phyloP scores from a whole-genome alignment of 2,113 vertebrate genomes.

The Scophthalmus maximus region DNA sequence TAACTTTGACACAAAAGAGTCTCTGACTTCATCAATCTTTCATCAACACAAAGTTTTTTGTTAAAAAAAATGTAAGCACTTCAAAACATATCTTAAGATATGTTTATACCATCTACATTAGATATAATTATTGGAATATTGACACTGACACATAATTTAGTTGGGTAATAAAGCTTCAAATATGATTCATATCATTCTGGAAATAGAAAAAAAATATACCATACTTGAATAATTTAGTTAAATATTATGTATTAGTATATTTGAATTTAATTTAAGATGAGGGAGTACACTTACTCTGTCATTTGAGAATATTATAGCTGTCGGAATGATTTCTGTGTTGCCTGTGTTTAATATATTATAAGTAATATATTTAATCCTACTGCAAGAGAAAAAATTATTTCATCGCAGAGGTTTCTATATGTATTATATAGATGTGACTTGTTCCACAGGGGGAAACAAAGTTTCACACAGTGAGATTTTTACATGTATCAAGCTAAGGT shows the following conservation, averaged over 20 bases:
- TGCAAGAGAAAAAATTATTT: conserved; percentile 92
- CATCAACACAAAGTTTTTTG: too few species aligned
- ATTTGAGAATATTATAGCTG: conserved; percentile 82
- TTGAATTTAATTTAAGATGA: too few species aligned
- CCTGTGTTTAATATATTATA: conserved; percentile 96
- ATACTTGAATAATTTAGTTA: too few species aligned
- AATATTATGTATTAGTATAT: too few species aligned
- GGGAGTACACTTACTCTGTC: too few species aligned
- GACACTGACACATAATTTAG: conserved; percentile 19
- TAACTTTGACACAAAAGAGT: background rate
- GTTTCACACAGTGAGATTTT: conserved; percentile 97
- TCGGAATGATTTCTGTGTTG: conserved; percentile 88
- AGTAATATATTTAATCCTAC: conserved; percentile 97
- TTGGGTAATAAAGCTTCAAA: background rate
- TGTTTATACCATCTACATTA: background rate
- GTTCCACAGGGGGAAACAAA: conserved; percentile 83
- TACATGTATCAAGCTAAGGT: conserved; percentile 99
- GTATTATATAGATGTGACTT: conserved; percentile 96
- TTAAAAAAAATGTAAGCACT: too few species aligned
- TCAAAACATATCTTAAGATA: conserved; percentile 8
- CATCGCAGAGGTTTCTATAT: conserved; percentile 93
- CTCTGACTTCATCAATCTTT: too few species aligned
- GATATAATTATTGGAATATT: conserved; percentile 12
- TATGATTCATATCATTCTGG: background rate
- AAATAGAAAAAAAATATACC: background rate